Evolutionary conservation across 1,140 invertebrate species (phyloP), one percentile per base, ranked within the genome.

Genomic region (Cepaea nemoralis): DNA sequence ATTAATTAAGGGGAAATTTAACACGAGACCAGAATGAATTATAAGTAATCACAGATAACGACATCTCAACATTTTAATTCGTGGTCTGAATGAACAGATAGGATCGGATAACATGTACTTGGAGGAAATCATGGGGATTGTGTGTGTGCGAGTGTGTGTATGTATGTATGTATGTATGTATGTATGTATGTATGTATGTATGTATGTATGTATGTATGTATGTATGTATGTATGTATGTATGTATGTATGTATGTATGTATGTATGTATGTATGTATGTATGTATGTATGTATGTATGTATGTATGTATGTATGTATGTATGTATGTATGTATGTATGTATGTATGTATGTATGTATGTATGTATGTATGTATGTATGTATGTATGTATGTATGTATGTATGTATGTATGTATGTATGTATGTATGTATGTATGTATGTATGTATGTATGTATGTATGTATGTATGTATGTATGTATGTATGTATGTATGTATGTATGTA

Each of bases 201-300:
- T 55, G n/a, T 55, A 55, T 55, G n/a, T 55, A 55, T 55, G n/a
- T 55, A 55, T 55, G n/a, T 55, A 55, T 55, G n/a, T 55, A 55
- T 55, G n/a, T 55, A 55, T 55, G n/a, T 55, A 55, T 55, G n/a
- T 55, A 55, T 55, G n/a, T 55, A 55, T 55, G n/a, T 55, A 55
- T 55, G n/a, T 55, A 55, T 55, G n/a, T 55, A 55, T 55, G n/a
- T 55, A 55, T 55, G n/a, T 55, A 55, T 55, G n/a, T 55, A 55
- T 55, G n/a, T 55, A 55, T 55, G n/a, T 55, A 55, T 55, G n/a
- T 55, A 55, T 55, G n/a, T 55, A 55, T 55, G n/a, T 55, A 55
- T 55, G n/a, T 55, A 55, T 55, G n/a, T 55, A 55, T 55, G n/a
- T 55, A 55, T 55, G n/a, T 55, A 55, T 55, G n/a, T 55, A 55